Base-by-base conservation (phyloP, 1,140 invertebrate species). In the Drosophila suzukii region DNA sequence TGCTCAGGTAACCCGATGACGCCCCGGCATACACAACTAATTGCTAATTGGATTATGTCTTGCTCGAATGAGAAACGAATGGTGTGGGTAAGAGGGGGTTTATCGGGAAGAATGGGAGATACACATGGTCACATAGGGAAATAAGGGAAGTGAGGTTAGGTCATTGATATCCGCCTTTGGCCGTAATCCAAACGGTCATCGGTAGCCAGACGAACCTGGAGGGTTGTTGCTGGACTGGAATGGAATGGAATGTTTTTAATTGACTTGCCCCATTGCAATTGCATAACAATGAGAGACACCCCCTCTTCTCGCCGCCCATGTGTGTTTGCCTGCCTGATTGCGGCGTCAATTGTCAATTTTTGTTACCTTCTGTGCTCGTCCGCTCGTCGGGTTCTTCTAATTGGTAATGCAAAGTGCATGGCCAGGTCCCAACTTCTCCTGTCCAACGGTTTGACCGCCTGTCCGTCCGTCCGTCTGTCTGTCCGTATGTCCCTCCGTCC, bases 31-130 rank as follows among this genome's bases (percentile, higher is more conserved):
- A 86, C 84, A 88, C 83, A 88, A 88, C 83, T 88, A 89, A 86
- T 86, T 86, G 84, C 83, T 86, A 86, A 88, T 88, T 88, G 83
- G 83, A 88, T 88, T 88, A 88, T 88, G 83, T 88, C 84, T 86
- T 76, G 63, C 75, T 78, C 51, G 65, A 66, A 41, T 66, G 65
- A 32, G 60, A 68, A 30, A 51, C 57, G 32, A 13, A 53, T 15
- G 8, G 17, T 6, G 2, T 27, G 30, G 30, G 30, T n/a, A 20
- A 20, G 30, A 12, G 6, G 43, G 27, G 17, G 47, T 56, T 65
- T 10, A 53, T 36, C 15, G 46, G 13, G 15, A 51, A 66, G 65
- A 66, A 41, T 30, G n/a, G 54, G 36, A 60, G 50, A 44, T 24
- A 17, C 32, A 8, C 32, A 34, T 34, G 17, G 49, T 10, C 20